Percentiles rank a stretch among this genome's conserved stretches.
These are phyloP conservation scores for Chloropsis hardwickii DNA, from an alignment of 2,113 vertebrate species.

Conservation along the genomic window DNA sequence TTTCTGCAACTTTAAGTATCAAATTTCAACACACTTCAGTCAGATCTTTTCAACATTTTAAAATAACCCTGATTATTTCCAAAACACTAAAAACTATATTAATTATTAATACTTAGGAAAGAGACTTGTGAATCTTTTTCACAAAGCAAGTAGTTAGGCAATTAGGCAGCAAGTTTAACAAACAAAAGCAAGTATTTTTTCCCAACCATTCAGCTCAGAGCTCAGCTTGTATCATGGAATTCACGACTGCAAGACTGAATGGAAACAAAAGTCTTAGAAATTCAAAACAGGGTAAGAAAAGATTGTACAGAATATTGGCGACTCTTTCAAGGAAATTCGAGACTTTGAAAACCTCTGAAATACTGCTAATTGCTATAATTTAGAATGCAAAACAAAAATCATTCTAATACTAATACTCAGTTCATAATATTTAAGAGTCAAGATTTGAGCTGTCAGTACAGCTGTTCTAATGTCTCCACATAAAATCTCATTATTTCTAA, in stretches of 20 bases:
- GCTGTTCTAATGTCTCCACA: neutral
- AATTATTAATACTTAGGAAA: neutral
- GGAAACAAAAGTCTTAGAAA: neutral
- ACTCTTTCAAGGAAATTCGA: neutral
- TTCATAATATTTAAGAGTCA: neutral
- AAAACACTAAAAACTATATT: neutral
- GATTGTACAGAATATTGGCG: neutral
- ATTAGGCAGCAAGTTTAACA: neutral
- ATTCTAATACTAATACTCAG: neutral
- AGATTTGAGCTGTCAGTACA: neutral
- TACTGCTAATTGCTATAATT: neutral
- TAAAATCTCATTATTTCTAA: neutral
- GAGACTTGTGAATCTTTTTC: neutral
- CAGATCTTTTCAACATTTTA: neutral
- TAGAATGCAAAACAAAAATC: neutral
- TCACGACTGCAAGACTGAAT: neutral
- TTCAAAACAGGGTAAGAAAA: neutral
- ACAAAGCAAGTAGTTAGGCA: neutral
- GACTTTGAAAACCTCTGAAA: neutral
- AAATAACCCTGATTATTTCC: neutral
- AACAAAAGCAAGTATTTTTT: neutral
- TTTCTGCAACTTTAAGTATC: neutral
- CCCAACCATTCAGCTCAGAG: neutral
- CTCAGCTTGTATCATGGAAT: fast-evolving
- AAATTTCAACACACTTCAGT: neutral